Conservation (phyloP, 2,113 vertebrate genomes). For the Serilophus lunatus region DNA sequence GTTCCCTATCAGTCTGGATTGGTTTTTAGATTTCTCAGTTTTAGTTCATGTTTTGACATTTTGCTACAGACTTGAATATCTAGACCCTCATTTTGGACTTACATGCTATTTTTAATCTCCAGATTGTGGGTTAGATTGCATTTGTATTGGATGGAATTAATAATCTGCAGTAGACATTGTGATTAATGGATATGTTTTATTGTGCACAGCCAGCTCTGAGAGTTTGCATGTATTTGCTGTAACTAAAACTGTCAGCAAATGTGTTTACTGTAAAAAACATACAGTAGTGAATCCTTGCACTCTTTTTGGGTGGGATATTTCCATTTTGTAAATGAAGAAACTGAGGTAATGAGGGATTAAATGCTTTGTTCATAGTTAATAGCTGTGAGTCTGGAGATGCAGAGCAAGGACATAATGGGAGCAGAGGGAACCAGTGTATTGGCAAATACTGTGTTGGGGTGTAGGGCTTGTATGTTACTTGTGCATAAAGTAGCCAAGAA, state of each 20-base stretch:
- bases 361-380: background rate
- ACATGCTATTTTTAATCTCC: background rate
- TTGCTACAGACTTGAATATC: background rate
- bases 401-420: background rate
- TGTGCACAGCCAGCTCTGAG: background rate
- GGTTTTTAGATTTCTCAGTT: background rate
- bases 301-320: background rate
- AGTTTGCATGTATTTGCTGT: background rate
- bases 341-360: background rate
- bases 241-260: background rate
- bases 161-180: background rate
- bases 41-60: background rate
- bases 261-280: background rate
- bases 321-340: background rate
- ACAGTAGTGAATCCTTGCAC: background rate
- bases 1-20: background rate
- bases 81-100: background rate
- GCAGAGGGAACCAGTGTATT: background rate
- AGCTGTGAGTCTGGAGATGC: background rate
- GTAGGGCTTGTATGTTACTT: background rate
- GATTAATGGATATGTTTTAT: background rate
- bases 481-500: background rate
- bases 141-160: background rate
- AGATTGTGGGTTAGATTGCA: background rate
- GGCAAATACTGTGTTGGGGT: background rate